A percentile compares a stretch with the other conserved stretches of the same genome.
Evolutionary conservation across 2,797 vertebrate species (phyloP).

Genomic region (Babyrousa celebensis): DNA sequence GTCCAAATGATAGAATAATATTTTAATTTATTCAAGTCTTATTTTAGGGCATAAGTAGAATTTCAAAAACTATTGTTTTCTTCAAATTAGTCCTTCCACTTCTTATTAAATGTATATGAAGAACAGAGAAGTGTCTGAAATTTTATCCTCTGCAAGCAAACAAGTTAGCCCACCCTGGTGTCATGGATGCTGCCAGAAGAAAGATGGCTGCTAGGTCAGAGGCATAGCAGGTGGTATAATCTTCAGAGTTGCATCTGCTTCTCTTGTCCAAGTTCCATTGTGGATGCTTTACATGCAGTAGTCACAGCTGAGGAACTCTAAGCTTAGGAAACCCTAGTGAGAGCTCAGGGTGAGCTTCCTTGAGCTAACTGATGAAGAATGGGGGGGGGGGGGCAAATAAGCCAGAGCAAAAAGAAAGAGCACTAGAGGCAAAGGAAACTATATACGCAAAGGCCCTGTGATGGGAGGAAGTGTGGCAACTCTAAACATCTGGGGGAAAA

Average conservation of each 20-base stretch:
- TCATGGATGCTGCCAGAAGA: neutral
- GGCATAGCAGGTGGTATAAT: neutral
- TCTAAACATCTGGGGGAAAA: neutral
- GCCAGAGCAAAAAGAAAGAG: neutral
- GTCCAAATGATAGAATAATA: neutral
- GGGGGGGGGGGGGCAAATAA: neutral
- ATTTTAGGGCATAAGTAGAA: neutral
- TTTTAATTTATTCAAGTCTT: constrained; percentile 1
- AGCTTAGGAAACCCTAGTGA: neutral
- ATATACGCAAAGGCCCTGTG: constrained; percentile 6
- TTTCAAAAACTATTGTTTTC: neutral
- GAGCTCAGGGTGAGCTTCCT: neutral
- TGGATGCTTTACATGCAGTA: neutral
- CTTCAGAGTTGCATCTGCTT: neutral
- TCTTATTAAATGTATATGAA: constrained; percentile 11
- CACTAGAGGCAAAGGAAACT: neutral
- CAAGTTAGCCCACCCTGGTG: neutral
- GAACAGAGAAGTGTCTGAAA: neutral
- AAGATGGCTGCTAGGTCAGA: neutral
- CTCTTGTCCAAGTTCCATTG: neutral
- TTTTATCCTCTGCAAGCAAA: neutral
- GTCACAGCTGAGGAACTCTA: neutral
- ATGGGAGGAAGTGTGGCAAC: neutral
- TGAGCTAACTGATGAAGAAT: neutral
- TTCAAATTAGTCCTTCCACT: neutral